These are phyloP conservation scores for Pelmatolapia mariae DNA, from an alignment of 2,113 vertebrate species.

Conservation along the genomic window DNA sequence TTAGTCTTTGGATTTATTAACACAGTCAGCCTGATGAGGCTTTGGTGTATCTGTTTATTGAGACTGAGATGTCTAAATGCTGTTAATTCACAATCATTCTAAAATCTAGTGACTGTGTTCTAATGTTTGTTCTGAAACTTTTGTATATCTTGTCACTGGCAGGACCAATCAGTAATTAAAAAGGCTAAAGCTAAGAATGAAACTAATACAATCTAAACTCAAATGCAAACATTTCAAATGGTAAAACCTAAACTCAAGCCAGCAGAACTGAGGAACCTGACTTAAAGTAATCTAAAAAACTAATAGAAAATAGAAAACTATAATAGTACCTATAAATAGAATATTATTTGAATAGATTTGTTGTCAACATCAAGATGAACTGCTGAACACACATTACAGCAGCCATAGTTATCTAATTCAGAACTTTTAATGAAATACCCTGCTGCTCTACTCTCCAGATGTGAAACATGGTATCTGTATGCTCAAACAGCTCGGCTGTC, in stretches of 20 bases:
- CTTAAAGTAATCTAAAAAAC: background rate
- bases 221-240: background rate
- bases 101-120: background rate
- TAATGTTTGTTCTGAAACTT: background rate
- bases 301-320: background rate
- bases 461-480: background rate
- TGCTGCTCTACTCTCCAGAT: background rate
- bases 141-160: background rate
- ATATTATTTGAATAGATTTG: background rate
- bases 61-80: background rate
- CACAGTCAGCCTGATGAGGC: background rate
- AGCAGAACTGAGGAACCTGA: accelerated
- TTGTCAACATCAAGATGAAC: background rate
- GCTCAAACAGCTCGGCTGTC: no score
- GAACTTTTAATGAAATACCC: background rate
- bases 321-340: background rate
- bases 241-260: background rate
- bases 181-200: accelerated
- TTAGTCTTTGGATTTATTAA: background rate
- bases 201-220: background rate
- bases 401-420: background rate
- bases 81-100: background rate
- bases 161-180: background rate
- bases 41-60: background rate
- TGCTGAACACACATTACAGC: background rate